Evolutionary conservation across 2,797 vertebrate genomes (phyloP), one percentile per base, ranked within the genome.

Genomic region (Sebastes nivosus): DNA sequence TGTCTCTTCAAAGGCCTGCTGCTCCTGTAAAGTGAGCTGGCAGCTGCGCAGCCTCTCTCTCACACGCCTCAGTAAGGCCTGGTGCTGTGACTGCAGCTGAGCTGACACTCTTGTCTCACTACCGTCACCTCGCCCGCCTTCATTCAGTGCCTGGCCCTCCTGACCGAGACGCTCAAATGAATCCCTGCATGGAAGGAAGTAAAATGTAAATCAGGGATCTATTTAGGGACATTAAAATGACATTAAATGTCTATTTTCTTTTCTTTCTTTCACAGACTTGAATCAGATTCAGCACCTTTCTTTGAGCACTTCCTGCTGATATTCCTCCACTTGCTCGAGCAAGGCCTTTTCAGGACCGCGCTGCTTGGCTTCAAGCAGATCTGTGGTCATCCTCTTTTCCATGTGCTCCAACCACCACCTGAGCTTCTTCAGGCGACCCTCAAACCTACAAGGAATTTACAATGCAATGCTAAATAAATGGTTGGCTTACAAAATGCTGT

Each of bases 91-190:
- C 85, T 98, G 96, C 77, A 99, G 94, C 66, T 98, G 97, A 65
- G 97, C 96, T 3, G 97, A 95, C 58, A 96, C 93, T 34, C 96
- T 96, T 0, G 96, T 94, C 88, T 99, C 98, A 2, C 92, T 94
- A 2, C 97, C 97, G 2, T 96, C 95, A 1, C 96, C 96, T 4
- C 95, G 96, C 10, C 98, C 97, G 29, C 96, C 96, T 82, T 98
- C 97, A 6, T 96, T 96, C 85, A 99, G 95, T 4, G 94, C 87
- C 91, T 98, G 98, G 60, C 97, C 97, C 88, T 97, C 96, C 85
- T 98, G 97, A 60, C 97, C 96, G 58, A 99, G 92, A 67, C 96
- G 96, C 87, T 99, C 97, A 30, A 99, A 97, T 5, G 97, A 97
- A 86, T 98, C 97, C 91, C 98, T 99, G 89, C 61, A 70, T 10